phyloP scores from a whole-genome alignment of 2,888 invertebrate genomes.

The Galerucella calmariensis region DNA sequence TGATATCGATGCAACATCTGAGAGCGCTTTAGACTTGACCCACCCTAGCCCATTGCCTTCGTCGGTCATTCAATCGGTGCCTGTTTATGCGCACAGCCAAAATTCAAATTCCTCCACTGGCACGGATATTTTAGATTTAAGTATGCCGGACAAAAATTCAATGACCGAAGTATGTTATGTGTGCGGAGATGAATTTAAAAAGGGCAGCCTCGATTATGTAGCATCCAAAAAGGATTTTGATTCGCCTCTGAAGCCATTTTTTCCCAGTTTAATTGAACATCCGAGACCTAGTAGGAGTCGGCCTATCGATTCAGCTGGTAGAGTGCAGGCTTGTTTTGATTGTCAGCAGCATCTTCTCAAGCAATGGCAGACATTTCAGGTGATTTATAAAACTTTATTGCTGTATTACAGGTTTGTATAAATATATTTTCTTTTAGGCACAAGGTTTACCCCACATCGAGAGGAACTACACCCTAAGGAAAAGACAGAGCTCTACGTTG shows the following conservation, averaged over 20 bases:
- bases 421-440: conserved; percentile 51
- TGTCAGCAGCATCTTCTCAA: conserved; percentile 87
- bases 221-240: conserved; percentile 69
- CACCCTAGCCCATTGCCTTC: conserved; percentile 53
- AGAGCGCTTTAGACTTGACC: conserved; percentile 70
- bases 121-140: conserved; percentile 86
- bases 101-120: conserved; percentile 71
- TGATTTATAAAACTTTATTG: conserved; percentile 6
- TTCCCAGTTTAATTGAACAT: conserved; percentile 74
- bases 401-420: no score
- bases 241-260: conserved; percentile 60
- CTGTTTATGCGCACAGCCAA: conserved; percentile 59
- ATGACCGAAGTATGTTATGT: conserved; percentile 91
- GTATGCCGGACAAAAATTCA: conserved; percentile 93
- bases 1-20: conserved; percentile 48
- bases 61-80: conserved; percentile 50
- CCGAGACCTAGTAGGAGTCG: conserved; percentile 86
- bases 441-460: conserved; percentile 80
- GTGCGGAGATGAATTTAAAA: conserved; percentile 88
- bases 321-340: conserved; percentile 82
- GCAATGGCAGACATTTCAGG: conserved; percentile 83
- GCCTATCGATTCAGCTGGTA: conserved; percentile 83
- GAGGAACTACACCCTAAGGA: conserved; percentile 83
- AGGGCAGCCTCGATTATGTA: conserved; percentile 81
- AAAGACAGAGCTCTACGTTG: conserved; percentile 74